Conservation (phyloP, 2,113 vertebrate genomes). For the Oreamnos americanus region DNA sequence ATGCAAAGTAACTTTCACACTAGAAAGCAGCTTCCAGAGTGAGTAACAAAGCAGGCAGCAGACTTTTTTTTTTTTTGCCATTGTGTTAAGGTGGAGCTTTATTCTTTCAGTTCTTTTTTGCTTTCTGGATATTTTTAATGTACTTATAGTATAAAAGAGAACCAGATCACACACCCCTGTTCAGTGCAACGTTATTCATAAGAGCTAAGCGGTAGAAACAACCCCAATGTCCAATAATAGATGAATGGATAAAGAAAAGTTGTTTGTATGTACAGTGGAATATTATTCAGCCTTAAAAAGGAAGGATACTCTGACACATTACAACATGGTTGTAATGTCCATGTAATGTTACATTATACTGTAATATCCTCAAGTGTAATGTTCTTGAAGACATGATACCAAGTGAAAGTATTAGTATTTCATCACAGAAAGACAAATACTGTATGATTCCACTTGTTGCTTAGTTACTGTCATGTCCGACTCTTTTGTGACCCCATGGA, state of each 20-base stretch:
- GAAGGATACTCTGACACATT: neutral
- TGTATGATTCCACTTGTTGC: neutral
- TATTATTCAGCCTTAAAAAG: neutral
- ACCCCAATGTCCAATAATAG: neutral
- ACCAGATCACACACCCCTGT: neutral
- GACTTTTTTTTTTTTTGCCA: neutral
- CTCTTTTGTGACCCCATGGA: neutral
- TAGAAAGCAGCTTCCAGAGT: conserved; percentile 51
- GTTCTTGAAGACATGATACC: neutral
- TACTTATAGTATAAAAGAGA: neutral
- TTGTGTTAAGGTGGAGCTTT: conserved; percentile 17
- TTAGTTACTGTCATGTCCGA: neutral
- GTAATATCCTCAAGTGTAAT: neutral
- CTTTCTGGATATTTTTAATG: conserved; percentile 8
- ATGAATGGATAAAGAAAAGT: neutral
- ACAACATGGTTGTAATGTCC: neutral
- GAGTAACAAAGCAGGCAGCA: conserved; percentile 41
- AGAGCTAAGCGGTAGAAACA: neutral
- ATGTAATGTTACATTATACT: too few relatives aligned
- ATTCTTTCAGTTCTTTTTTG: neutral
- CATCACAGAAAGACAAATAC: neutral
- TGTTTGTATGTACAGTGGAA: neutral
- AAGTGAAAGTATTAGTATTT: neutral
- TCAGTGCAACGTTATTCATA: neutral
- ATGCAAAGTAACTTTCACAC: conserved; percentile 65